phyloP scores from a whole-genome alignment of 2,113 vertebrate species.

The Epinephelus moara region DNA sequence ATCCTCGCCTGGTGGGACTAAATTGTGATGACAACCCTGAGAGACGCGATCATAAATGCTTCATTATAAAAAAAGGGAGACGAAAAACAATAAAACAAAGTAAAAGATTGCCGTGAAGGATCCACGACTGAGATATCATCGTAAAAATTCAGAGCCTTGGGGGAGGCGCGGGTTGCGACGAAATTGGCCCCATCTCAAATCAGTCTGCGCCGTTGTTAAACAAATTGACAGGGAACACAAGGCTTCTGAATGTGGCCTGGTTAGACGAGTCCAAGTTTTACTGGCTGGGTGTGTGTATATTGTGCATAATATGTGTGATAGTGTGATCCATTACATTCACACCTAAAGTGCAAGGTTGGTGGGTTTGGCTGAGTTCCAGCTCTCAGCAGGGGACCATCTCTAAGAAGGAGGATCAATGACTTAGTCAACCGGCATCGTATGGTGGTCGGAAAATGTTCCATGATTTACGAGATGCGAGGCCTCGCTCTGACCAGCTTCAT shows the following conservation, averaged over 20 bases:
- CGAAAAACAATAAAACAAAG: conserved; percentile 63
- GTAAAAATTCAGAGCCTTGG: conserved; percentile 45
- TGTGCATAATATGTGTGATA: not conserved
- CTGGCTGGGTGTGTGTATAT: conserved; percentile 12
- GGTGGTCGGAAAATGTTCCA: conserved; percentile 58
- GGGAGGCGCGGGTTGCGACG: conserved; percentile 27
- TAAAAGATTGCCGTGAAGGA: conserved; percentile 57
- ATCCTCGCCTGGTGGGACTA: conserved; percentile 61
- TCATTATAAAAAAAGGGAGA: conserved; percentile 45
- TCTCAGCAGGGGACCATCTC: conserved; percentile 48
- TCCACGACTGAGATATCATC: conserved; percentile 43
- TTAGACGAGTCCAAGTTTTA: conserved; percentile 26
- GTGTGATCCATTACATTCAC: conserved; percentile 51
- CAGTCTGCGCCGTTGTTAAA: conserved; percentile 40
- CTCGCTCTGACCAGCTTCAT: conserved; percentile 44
- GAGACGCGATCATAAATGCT: conserved; percentile 71
- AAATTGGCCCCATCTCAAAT: conserved; percentile 60
- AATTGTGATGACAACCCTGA: conserved; percentile 73
- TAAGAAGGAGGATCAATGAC: conserved; percentile 77
- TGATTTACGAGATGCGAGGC: conserved; percentile 67
- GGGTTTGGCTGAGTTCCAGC: conserved; percentile 60
- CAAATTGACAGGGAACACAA: conserved; percentile 47
- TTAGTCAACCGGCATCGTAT: conserved; percentile 58
- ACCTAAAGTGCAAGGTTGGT: conserved; percentile 30
- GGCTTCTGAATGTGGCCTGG: conserved; percentile 26